Evolutionary conservation across 2,113 vertebrate genomes (phyloP).

Genomic region (Zosterops hypoxanthus): DNA sequence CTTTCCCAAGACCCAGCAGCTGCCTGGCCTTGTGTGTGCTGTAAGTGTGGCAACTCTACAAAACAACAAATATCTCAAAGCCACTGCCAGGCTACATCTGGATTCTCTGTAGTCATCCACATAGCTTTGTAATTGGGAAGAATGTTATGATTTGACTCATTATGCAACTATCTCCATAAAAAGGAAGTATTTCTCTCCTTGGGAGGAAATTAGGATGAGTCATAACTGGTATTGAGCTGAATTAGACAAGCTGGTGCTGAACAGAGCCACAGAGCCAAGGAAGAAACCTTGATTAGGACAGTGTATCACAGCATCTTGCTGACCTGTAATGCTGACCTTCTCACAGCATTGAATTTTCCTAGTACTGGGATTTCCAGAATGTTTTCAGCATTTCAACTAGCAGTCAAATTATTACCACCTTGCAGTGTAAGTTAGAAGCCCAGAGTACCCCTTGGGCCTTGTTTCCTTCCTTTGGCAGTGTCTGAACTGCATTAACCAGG

Average conservation of each 20-base stretch:
- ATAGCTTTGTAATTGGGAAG: not conserved
- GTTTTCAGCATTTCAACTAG: not conserved
- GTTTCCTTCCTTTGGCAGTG: not conserved
- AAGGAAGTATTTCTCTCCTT: constrained; percentile 35
- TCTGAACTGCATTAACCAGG: not conserved
- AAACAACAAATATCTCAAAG: not conserved
- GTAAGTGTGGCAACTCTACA: not conserved
- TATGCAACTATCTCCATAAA: not conserved
- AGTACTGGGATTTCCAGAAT: not conserved
- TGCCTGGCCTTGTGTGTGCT: not conserved
- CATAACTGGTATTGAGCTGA: not conserved
- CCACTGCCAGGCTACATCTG: not conserved
- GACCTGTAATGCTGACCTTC: not conserved
- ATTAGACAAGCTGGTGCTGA: not conserved
- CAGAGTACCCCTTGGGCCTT: not conserved
- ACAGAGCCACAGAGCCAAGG: not conserved
- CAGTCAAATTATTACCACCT: not conserved
- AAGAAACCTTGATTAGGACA: not conserved
- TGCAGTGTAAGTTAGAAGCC: not conserved
- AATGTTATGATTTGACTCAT: not conserved
- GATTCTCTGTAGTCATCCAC: not conserved
- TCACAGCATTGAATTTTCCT: not conserved
- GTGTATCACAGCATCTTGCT: not conserved
- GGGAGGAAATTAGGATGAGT: constrained; percentile 25
- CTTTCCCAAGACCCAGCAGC: not conserved